Conservation (phyloP, 2,797 vertebrate genomes). For the Myioborus melanocephalus region DNA sequence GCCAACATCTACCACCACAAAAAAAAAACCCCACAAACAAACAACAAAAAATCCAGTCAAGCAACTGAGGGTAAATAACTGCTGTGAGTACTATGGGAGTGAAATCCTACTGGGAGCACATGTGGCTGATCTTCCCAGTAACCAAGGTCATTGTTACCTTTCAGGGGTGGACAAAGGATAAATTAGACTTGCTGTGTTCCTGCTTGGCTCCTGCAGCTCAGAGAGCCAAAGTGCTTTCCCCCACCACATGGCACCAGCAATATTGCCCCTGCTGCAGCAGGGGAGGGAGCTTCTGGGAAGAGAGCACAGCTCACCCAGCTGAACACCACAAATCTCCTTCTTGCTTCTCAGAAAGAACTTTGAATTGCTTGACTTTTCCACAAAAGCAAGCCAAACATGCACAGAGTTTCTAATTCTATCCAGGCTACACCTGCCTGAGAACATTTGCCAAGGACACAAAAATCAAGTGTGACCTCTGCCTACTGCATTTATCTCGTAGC, state of each 20-base stretch:
- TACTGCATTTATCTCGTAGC: not conserved
- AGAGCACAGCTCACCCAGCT: not conserved
- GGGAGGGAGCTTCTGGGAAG: not conserved
- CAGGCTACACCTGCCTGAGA: not conserved
- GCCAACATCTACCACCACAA: not conserved
- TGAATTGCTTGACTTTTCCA: not conserved
- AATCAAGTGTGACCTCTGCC: not conserved
- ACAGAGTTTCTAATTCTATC: not conserved
- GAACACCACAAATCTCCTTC: not conserved
- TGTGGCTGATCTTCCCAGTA: not conserved
- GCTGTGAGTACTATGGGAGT: not conserved
- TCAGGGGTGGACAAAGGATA: not conserved
- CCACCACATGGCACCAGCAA: fast-evolving
- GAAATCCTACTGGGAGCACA: not conserved
- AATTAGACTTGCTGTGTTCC: not conserved
- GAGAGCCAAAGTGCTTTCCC: not conserved
- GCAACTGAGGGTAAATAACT: not conserved
- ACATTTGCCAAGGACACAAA: not conserved
- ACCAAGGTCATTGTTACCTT: not conserved
- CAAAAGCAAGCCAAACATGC: not conserved
- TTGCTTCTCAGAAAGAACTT: not conserved
- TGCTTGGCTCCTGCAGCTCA: not conserved
- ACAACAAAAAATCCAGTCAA: not conserved
- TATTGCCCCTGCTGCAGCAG: not conserved
- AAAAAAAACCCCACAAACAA: fast-evolving